These are phyloP conservation scores for Dichetophora obliterata DNA, from an alignment of 2,888 invertebrate species.

Conservation along the genomic window DNA sequence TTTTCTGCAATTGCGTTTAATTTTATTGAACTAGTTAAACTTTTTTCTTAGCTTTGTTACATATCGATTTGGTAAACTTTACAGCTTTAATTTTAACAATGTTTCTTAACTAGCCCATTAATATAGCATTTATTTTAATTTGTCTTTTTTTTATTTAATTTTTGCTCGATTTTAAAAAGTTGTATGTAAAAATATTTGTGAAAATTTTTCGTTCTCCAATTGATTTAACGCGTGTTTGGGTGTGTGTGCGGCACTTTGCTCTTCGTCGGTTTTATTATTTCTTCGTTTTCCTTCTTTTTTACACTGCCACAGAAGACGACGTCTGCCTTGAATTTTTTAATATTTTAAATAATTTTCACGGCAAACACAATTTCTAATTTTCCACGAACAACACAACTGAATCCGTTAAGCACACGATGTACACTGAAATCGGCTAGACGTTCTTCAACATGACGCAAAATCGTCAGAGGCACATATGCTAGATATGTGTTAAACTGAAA, in stretches of 20 bases:
- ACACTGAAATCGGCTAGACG: constrained; percentile 45
- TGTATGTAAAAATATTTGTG: constrained; percentile 38
- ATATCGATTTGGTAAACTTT: not conserved
- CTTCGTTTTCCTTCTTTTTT: constrained; percentile 9
- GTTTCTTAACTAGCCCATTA: not conserved
- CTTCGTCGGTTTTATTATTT: constrained; percentile 44
- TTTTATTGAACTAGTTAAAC: not conserved
- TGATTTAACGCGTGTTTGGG: constrained; percentile 44
- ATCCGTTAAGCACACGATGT: constrained; percentile 50
- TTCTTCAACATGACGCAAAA: constrained; percentile 10
- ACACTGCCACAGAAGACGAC: constrained; percentile 25
- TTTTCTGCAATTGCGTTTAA: constrained; percentile 13
- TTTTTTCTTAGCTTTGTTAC: not conserved
- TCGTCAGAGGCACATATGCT: not conserved
- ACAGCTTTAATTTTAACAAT: too few species aligned
- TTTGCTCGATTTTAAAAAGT: constrained; percentile 6
- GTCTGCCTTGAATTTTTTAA: constrained; percentile 32
- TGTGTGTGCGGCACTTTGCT: constrained; percentile 46
- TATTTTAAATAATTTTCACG: constrained; percentile 40
- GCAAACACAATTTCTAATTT: constrained; percentile 38
- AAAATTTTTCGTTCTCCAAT: constrained; percentile 45
- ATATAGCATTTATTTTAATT: not conserved
- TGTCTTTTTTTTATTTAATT: not conserved
- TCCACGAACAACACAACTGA: constrained; percentile 47
- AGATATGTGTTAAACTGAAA: not conserved